Conservation (phyloP, 2,113 vertebrate species). For the Petroica traversi region DNA sequence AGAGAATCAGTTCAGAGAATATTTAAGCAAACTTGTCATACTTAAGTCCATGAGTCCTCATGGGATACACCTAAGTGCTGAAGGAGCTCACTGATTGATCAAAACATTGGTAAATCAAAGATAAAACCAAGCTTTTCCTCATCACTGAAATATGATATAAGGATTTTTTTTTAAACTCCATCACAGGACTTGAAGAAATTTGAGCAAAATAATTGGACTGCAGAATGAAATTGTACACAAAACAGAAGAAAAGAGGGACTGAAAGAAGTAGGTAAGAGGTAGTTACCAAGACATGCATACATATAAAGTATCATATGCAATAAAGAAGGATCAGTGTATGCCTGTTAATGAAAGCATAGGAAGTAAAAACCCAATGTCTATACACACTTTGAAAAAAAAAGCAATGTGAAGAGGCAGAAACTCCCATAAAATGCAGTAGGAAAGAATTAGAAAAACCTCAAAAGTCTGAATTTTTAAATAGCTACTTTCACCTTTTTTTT, state of each 20-base stretch:
- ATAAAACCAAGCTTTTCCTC: neutral
- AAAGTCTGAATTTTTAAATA: neutral
- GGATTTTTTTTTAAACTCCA: neutral
- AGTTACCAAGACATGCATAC: neutral
- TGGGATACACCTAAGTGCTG: neutral
- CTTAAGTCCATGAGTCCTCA: neutral
- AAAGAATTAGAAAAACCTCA: neutral
- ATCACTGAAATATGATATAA: neutral
- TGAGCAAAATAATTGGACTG: neutral
- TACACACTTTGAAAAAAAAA: conserved; percentile 12
- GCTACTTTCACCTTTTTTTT: neutral
- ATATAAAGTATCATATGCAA: neutral
- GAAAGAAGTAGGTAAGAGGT: conserved; percentile 15
- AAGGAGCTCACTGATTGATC: neutral
- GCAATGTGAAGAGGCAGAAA: neutral
- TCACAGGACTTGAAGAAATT: neutral
- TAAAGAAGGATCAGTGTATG: conserved; percentile 37
- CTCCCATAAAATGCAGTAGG: neutral
- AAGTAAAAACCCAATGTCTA: conserved; percentile 36
- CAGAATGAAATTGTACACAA: conserved; percentile 32
- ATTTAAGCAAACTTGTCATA: neutral
- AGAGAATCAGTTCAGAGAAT: neutral
- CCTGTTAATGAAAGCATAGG: conserved; percentile 4
- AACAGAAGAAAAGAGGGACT: conserved; percentile 18
- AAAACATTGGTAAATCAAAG: neutral